phyloP scores from a whole-genome alignment of 2,113 vertebrate genomes.

The Neodontobutis hainanensis region DNA sequence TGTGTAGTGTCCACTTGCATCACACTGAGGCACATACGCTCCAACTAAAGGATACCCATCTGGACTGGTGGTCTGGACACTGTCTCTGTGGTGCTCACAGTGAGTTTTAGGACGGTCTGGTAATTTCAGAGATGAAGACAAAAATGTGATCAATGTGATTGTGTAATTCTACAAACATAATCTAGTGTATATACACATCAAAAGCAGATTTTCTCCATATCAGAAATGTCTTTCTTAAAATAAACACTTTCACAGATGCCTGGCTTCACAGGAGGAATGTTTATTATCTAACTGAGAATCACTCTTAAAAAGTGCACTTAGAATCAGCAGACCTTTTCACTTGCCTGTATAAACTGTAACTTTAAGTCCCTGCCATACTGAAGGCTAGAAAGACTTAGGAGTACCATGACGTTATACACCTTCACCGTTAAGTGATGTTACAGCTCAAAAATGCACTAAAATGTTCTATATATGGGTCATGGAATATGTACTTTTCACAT shows the following conservation, averaged over 20 bases:
- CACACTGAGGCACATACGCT: slow-evolving; percentile 80
- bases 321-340: slow-evolving; percentile 1
- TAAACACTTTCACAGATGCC: neutral
- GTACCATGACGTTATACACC: slow-evolving; percentile 52
- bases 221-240: neutral
- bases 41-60: slow-evolving; percentile 25
- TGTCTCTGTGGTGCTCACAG: slow-evolving; percentile 74
- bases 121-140: neutral
- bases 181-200: too few species aligned
- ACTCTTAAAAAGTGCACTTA: neutral
- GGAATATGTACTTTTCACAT: neutral
- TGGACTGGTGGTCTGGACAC: slow-evolving; percentile 30
- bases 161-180: too few species aligned
- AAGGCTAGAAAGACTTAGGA: slow-evolving; percentile 29
- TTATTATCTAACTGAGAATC: slow-evolving; percentile 5
- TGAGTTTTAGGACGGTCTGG: slow-evolving; percentile 42
- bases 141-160: neutral
- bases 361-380: neutral
- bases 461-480: neutral
- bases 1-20: slow-evolving; percentile 77
- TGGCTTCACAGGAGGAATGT: neutral
- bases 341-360: neutral
- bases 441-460: neutral
- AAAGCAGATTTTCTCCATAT: too few species aligned
- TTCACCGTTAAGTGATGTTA: slow-evolving; percentile 12